These are phyloP conservation scores for Caenorhabditis sp. DNA, from an alignment of 2,888 invertebrate species.

Conservation along the genomic window DNA sequence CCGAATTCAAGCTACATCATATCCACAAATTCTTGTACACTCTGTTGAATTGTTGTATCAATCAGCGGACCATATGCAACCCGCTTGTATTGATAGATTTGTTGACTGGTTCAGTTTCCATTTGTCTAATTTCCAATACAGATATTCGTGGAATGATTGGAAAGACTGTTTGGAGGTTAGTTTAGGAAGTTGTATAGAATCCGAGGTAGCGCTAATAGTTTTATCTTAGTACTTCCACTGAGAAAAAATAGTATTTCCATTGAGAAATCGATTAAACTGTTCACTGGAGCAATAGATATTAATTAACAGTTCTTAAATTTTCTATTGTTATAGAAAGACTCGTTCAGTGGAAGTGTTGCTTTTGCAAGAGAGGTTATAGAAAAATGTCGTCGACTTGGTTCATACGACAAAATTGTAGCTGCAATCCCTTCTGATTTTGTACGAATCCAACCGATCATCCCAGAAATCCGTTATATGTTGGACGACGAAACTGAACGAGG, in stretches of 20 bases:
- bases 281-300: neutral
- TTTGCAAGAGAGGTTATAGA: slow-evolving; percentile 91
- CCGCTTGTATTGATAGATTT: slow-evolving; percentile 93
- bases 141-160: slow-evolving; percentile 89
- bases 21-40: slow-evolving; percentile 93
- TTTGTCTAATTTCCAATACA: slow-evolving; percentile 97
- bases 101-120: slow-evolving; percentile 97
- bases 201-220: no score
- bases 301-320: neutral
- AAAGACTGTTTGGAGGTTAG: slow-evolving; percentile 69
- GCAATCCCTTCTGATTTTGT: slow-evolving; percentile 88
- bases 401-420: slow-evolving; percentile 89
- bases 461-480: slow-evolving; percentile 76
- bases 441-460: slow-evolving; percentile 83
- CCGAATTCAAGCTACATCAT: slow-evolving; percentile 91
- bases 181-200: no score
- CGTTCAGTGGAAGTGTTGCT: slow-evolving; percentile 85
- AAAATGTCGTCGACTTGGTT: slow-evolving; percentile 86
- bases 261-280: no score
- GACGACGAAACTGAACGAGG: slow-evolving; percentile 49
- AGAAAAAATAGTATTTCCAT: no score
- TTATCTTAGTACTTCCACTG: no score
- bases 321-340: slow-evolving; percentile 47
- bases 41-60: slow-evolving; percentile 96
- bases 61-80: slow-evolving; percentile 95